Evolutionary conservation across 2,797 vertebrate genomes (phyloP).

Genomic region (Pipistrellus pipistrellus): DNA sequence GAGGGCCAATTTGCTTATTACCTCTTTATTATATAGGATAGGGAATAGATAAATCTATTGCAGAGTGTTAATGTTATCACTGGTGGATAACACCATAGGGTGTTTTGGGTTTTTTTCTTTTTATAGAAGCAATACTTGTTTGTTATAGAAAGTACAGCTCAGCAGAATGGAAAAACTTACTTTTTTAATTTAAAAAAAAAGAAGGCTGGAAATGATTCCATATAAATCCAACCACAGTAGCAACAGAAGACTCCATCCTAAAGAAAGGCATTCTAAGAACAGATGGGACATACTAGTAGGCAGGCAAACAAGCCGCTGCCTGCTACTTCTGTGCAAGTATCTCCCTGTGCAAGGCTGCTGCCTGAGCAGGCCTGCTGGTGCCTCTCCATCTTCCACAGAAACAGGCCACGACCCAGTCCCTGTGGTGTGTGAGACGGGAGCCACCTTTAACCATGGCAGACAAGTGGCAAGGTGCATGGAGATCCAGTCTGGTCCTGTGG

Average conservation of each 20-base stretch:
- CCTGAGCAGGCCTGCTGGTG: background rate
- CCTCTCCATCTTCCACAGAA: background rate
- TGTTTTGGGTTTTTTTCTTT: background rate
- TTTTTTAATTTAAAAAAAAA: conserved; percentile 48
- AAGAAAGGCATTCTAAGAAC: conserved; percentile 7
- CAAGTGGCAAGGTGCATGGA: background rate
- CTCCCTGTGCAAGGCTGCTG: background rate
- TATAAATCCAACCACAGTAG: conserved; percentile 8
- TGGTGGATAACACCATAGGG: background rate
- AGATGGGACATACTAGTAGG: background rate
- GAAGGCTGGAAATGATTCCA: background rate
- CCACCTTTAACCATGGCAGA: background rate
- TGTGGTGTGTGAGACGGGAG: background rate
- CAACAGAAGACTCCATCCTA: background rate
- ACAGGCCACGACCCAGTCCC: background rate
- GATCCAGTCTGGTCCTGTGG: background rate
- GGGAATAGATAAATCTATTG: background rate
- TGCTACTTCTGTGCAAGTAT: background rate
- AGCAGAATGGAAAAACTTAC: conserved; percentile 35
- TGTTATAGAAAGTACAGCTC: conserved; percentile 59
- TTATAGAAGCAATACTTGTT: conserved; percentile 45
- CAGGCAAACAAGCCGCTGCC: background rate
- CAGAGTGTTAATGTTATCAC: background rate
- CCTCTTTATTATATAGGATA: too few species aligned
- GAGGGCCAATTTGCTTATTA: too few species aligned